Evolutionary conservation across 2,797 vertebrate species (phyloP).

Genomic region (Psittacula echo): DNA sequence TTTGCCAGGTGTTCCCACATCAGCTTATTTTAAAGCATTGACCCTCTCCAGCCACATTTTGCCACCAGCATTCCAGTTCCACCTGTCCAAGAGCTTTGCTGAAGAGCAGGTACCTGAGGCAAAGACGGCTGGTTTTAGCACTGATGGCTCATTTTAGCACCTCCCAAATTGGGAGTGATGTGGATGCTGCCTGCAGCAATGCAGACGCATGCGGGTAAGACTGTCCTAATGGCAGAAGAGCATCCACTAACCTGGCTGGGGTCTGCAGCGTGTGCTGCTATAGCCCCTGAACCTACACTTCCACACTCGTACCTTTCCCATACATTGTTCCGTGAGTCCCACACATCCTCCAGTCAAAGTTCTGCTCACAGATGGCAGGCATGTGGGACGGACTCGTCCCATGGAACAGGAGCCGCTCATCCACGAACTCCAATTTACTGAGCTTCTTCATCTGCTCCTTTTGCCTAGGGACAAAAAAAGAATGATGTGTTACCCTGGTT

Average conservation of each 20-base stretch:
- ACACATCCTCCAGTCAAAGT: constrained; percentile 94
- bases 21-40: accelerated
- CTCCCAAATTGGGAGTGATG: neutral
- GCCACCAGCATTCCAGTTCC: neutral
- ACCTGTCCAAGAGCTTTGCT: neutral
- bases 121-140: neutral
- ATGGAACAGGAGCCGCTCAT: constrained; percentile 87
- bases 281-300: neutral
- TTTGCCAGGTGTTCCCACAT: neutral
- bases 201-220: neutral
- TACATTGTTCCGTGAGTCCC: constrained; percentile 86
- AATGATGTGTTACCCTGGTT: neutral
- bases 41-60: neutral
- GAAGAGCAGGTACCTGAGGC: neutral
- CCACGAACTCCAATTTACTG: constrained; percentile 16
- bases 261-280: neutral
- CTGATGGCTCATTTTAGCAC: neutral
- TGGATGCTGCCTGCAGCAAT: neutral
- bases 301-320: constrained; percentile 84
- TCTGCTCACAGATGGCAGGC: constrained; percentile 84
- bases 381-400: constrained; percentile 79
- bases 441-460: constrained; percentile 61
- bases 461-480: neutral
- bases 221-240: neutral
- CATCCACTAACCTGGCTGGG: neutral